These are phyloP conservation scores for Linepithema humile DNA, from an alignment of 1,140 invertebrate species.

Conservation along the genomic window DNA sequence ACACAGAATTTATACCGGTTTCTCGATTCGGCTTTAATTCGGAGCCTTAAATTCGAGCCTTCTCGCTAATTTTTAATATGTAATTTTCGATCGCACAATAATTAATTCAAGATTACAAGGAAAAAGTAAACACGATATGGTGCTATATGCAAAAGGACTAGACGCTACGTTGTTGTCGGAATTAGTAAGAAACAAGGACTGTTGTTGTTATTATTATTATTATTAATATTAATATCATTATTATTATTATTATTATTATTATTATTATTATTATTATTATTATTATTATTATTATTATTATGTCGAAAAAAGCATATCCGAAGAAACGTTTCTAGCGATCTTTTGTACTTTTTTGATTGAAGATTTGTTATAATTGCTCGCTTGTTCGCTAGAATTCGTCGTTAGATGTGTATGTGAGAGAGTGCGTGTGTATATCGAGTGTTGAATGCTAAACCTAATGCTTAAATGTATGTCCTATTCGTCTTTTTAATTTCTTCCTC, in stretches of 20 bases:
- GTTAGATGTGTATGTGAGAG: slow-evolving; percentile 16
- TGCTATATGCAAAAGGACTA: slow-evolving; percentile 78
- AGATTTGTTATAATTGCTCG: slow-evolving; percentile 69
- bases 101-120: slow-evolving; percentile 51
- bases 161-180: slow-evolving; percentile 75
- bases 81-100: neutral
- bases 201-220: slow-evolving; percentile 60
- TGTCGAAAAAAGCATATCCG: slow-evolving; percentile 66
- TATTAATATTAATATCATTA: too few relatives aligned
- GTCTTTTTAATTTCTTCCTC: slow-evolving; percentile 46
- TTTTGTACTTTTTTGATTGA: slow-evolving; percentile 84
- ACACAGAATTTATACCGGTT: slow-evolving; percentile 27
- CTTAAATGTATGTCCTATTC: slow-evolving; percentile 57
- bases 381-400: slow-evolving; percentile 56
- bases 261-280: slow-evolving; percentile 67
- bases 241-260: slow-evolving; percentile 68
- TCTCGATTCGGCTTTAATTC: neutral
- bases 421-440: slow-evolving; percentile 8
- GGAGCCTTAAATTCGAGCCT: neutral
- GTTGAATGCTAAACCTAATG: slow-evolving; percentile 44
- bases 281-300: slow-evolving; percentile 68
- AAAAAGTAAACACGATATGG: slow-evolving; percentile 74
- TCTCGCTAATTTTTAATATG: neutral
- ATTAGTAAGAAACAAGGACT: slow-evolving; percentile 73
- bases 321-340: slow-evolving; percentile 75